Evolutionary conservation across 2,888 invertebrate species (phyloP).

Genomic region (Sarcophaga carnaria): DNA sequence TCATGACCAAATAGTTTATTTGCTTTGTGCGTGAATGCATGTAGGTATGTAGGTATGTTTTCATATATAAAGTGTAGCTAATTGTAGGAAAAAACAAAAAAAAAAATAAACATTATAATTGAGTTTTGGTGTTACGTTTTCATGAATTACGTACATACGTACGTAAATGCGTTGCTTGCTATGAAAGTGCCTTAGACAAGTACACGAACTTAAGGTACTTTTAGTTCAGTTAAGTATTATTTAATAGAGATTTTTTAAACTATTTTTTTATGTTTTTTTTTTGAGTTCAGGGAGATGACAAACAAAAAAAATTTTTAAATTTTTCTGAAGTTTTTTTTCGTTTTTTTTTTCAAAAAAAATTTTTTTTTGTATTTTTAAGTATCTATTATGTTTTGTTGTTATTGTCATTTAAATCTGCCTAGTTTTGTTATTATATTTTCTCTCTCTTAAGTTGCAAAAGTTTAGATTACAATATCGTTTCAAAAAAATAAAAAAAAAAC

Average conservation of each 20-base stretch:
- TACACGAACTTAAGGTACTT: constrained; percentile 1
- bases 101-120: constrained; percentile 54
- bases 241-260: constrained; percentile 3
- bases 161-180: not conserved
- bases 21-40: not conserved
- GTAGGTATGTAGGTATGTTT: constrained; percentile 3
- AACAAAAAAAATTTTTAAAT: constrained; percentile 34
- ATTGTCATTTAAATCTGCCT: not conserved
- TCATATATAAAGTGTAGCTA: constrained; percentile 45
- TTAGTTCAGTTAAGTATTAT: constrained; percentile 37
- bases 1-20: not conserved
- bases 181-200: not conserved
- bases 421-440: constrained; percentile 1
- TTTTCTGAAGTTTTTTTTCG: not conserved
- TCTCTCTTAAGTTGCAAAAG: not conserved
- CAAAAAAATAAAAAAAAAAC: constrained; percentile 50
- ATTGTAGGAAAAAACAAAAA: constrained; percentile 33
- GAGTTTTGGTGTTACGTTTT: constrained; percentile 60
- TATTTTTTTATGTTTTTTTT: constrained; percentile 17
- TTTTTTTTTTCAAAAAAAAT: not conserved
- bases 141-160: not conserved
- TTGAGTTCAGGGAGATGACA: constrained; percentile 66
- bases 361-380: not conserved
- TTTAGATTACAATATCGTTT: constrained; percentile 55
- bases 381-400: not conserved